Percentiles rank a stretch among this genome's conserved stretches.
phyloP scores from a whole-genome alignment of 2,797 vertebrate genomes.

The Anableps anableps region DNA sequence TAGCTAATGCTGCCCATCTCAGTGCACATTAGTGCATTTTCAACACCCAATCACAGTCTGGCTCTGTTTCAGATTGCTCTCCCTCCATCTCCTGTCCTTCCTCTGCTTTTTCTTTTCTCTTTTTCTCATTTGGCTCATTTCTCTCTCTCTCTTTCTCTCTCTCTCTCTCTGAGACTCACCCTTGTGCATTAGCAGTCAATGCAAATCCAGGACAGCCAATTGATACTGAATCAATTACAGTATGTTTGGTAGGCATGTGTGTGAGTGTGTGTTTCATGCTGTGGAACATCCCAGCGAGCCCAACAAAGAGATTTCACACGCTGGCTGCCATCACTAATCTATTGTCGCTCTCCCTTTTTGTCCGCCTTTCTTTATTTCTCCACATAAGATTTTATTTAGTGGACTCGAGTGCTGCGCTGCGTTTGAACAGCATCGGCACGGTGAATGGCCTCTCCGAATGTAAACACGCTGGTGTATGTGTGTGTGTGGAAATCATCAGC shows the following conservation, averaged over 20 bases:
- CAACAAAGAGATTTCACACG: slow-evolving; percentile 70
- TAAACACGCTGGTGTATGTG: slow-evolving; percentile 41
- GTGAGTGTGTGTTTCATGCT: slow-evolving; percentile 41
- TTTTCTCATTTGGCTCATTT: slow-evolving; percentile 44
- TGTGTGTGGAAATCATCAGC: slow-evolving; percentile 22
- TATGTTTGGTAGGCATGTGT: slow-evolving; percentile 48
- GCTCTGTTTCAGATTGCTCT: slow-evolving; percentile 61
- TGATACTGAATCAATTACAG: slow-evolving; percentile 79
- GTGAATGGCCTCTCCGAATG: slow-evolving; percentile 30
- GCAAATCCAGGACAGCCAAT: slow-evolving; percentile 76
- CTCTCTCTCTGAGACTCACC: not conserved
- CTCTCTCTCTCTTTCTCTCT: not conserved
- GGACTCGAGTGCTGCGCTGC: slow-evolving; percentile 56
- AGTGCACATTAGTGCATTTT: slow-evolving; percentile 77
- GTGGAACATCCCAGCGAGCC: slow-evolving; percentile 42
- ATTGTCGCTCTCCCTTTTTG: slow-evolving; percentile 50
- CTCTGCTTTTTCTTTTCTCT: slow-evolving; percentile 34
- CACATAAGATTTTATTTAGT: slow-evolving; percentile 58
- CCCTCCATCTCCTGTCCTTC: slow-evolving; percentile 39
- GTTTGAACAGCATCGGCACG: slow-evolving; percentile 44
- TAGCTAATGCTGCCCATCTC: slow-evolving; percentile 73
- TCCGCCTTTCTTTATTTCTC: slow-evolving; percentile 38
- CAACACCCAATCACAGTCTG: slow-evolving; percentile 75
- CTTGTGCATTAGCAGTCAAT: slow-evolving; percentile 69
- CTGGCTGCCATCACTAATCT: slow-evolving; percentile 70